Evolutionary conservation across 64 coral and sea anemone genomes (phyloP).

Genomic region (Trachythela sp.): DNA sequence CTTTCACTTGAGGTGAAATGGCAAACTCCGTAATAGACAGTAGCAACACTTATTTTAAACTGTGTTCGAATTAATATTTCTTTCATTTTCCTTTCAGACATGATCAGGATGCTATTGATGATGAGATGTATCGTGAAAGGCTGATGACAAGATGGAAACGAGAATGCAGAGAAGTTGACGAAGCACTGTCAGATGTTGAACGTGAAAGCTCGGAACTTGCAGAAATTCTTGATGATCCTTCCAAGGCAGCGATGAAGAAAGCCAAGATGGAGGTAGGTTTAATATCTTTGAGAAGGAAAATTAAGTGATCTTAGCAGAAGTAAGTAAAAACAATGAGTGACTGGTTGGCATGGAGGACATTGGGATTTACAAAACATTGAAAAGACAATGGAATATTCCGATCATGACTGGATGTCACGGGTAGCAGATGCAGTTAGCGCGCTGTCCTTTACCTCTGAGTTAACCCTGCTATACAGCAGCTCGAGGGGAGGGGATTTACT

Average conservation of each 20-base stretch:
- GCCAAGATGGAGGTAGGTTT: background rate
- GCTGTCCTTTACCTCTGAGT: no score
- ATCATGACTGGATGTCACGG: no score
- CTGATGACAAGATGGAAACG: conserved; percentile 10
- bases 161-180: conserved; percentile 12
- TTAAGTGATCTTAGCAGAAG: background rate
- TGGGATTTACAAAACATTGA: no score
- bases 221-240: background rate
- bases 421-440: no score
- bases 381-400: no score
- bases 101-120: background rate
- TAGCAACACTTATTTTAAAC: no score
- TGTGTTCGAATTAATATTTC: no score
- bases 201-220: background rate
- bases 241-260: background rate
- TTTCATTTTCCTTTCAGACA: background rate
- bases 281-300: background rate
- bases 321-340: background rate
- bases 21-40: no score
- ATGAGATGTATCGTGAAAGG: background rate
- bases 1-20: no score
- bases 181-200: background rate
- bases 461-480: no score
- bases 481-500: no score
- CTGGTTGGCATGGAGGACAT: no score